Evolutionary conservation across 92 coral and sea anemone genomes (phyloP), one percentile per base, ranked within the genome.

Genomic region (Parazoanthus atlanticus): DNA sequence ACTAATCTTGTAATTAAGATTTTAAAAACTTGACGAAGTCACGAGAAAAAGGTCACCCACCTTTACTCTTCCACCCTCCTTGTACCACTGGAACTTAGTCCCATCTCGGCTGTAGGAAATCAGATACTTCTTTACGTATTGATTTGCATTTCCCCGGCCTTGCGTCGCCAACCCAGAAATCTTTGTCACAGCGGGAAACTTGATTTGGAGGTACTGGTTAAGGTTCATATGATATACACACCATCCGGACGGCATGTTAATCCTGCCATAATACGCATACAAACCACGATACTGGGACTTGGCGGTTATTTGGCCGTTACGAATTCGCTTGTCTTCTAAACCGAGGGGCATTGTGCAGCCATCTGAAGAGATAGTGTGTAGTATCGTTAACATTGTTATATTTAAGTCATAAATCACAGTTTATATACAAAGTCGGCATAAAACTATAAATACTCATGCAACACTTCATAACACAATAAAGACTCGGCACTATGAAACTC

Each of bases 271-370:
- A 82, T 93, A 90, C 5, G 98, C 93, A 32, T 84, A 89, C 32
- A 95, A 89, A 77, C 89, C 30, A 61, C 79, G 74, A 88, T 91
- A 92, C 89, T 85, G 88, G 2, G 96, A 80, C 11, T 96, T 92
- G 65, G 98, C 95, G 3, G 93, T 88, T 25, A 96, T 69, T 65
- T 93, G 95, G 11, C 96, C 98, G 30, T 90, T 94, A 34, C 92
- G 94, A 32, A 96, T 88, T 26, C 96, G 93, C 67, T 86, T 75
- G 93, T 95, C 95, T 46, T 96, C 98, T 87, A 96, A 52, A 41
- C 99, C 99, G 23, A 96, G 96, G 2, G 99, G 99, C 88, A 93
- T 94, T n/a, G 89, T 82, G 40, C 98, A 95, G 49, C 87, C 92
- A 88, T 91, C 98, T 95, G 31, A 3, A 64, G 6, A 19, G n/a